phyloP scores from a whole-genome alignment of 2,113 vertebrate species.

The Vicugna pacos region DNA sequence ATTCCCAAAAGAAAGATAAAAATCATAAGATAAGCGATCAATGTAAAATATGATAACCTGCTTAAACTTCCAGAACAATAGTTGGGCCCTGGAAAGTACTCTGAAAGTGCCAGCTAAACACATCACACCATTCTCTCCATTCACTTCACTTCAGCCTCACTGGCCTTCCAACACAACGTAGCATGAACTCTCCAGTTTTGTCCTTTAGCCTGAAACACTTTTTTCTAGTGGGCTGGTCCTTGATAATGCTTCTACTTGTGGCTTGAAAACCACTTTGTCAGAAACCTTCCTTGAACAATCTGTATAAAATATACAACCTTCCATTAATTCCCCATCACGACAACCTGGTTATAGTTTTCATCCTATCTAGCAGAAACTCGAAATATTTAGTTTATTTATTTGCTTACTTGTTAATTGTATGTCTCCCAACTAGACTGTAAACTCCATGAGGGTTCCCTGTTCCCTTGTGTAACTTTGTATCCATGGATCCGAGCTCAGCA shows the following conservation, averaged over 20 bases:
- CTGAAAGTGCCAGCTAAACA: background rate
- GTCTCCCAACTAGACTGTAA: background rate
- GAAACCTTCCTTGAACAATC: background rate
- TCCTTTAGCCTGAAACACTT: background rate
- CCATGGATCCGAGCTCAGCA: background rate
- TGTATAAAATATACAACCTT: background rate
- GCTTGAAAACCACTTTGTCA: background rate
- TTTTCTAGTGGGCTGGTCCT: background rate
- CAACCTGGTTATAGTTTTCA: background rate
- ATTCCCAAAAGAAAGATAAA: background rate
- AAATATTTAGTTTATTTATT: background rate
- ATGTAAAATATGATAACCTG: background rate
- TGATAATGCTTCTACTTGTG: background rate
- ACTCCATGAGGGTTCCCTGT: background rate
- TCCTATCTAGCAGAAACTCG: background rate
- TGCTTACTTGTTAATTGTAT: background rate
- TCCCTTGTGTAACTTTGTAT: background rate
- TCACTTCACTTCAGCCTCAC: background rate
- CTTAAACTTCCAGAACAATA: background rate
- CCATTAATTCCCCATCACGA: background rate
- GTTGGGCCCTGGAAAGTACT: background rate
- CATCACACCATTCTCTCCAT: background rate
- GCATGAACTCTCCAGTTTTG: background rate
- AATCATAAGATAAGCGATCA: background rate
- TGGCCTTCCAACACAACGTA: background rate